Base-by-base conservation (phyloP, 2,797 vertebrate species). In the Molothrus ater region DNA sequence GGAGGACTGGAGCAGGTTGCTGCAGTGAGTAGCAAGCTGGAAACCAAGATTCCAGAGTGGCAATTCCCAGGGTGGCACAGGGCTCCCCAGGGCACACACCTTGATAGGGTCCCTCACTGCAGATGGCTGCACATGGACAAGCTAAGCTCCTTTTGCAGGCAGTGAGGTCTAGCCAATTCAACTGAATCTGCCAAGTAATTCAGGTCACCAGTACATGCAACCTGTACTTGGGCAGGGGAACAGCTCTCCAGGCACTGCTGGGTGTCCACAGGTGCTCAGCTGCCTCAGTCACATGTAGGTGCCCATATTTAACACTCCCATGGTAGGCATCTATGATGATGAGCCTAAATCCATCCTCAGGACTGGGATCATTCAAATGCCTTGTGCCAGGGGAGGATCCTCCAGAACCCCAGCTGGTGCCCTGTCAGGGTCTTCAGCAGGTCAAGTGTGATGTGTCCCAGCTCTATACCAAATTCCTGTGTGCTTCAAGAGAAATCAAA, bases 291-390 rank as follows among this genome's bases (percentile, higher is more conserved):
- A 53, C 18, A 16, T 11, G 4, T 38, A 69, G 43, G 47, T 54
- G 54, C 60, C 50, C 22, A 10, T 42, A 25, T 76, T 86, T 61
- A 72, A 69, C 42, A 34, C 10, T 88, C 21, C 29, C 36, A 38
- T 71, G 28, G 17, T 6, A 63, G 13, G 9, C 54, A 43, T 75
- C 26, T 74, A 10, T 3, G 6, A 36, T 14, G 36, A 74, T 48
- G 12, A 88, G 25, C 64, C 63, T 50, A 83, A 93, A 86, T 69
- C 47, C 34, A 50, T 68, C 14, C 31, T 21, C 22, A 57, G 19
- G 26, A 9, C 20, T 86, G 38, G 69, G 53, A 69, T 54, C 50
- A 63, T 24, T 32, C 1, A 2, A 90, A 48, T 0, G 0, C 18
- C 20, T 72, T 1, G 0, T 91, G 36, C 31, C n/a, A 59, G 16